Base-by-base conservation (phyloP, 2,888 invertebrate species). In the Willowsia nigromaculata region DNA sequence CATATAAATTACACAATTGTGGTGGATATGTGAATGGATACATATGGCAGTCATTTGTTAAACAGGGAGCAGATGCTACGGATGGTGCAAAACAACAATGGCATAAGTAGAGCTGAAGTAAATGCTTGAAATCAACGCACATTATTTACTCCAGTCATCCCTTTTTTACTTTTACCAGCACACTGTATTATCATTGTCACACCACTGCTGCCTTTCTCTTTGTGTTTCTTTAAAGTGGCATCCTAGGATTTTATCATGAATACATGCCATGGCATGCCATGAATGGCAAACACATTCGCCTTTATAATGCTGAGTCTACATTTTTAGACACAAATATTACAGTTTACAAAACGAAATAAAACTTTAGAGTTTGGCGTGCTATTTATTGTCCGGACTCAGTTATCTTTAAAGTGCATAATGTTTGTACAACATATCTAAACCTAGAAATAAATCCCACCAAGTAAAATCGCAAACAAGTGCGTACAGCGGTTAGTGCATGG, bases 51-150 rank as follows among this genome's bases (percentile, higher is more conserved):
- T 27, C 62, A 27, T 62, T 62, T 62, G n/a, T n/a, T n/a, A n/a
- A n/a, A n/a, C n/a, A 3, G 62, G 7, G 4, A 62, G 30, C 62
- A 62, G 62, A 62, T 62, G 62, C 6, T 27, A 11, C n/a, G 7
- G 27, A 1, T 13, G 30, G 25, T 62, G 56, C 56, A 80, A 37
- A 37, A 22, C n/a, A 59, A 80, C 37, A 80, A 80, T 80, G 59
- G 59, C 11, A 18, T 13, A 80, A 80, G 37, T 80, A 80, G 80
- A 37, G 80, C 80, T 37, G 53, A 78, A 78, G 18, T 50, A 76
- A 76, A 27, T 30, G 25, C 37, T 37, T n/a, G 6, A 74, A 74
- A 74, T 40, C 27, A 74, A 47, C 74, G 47, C 33, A 18, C 37
- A 65, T 74, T 74, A 43, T 74, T 40, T 47, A 74, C 25, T 27